A percentile compares a stretch with the other conserved stretches of the same genome.
These are phyloP conservation scores for Noctua comes DNA, from an alignment of 2,888 invertebrate species.

Conservation along the genomic window DNA sequence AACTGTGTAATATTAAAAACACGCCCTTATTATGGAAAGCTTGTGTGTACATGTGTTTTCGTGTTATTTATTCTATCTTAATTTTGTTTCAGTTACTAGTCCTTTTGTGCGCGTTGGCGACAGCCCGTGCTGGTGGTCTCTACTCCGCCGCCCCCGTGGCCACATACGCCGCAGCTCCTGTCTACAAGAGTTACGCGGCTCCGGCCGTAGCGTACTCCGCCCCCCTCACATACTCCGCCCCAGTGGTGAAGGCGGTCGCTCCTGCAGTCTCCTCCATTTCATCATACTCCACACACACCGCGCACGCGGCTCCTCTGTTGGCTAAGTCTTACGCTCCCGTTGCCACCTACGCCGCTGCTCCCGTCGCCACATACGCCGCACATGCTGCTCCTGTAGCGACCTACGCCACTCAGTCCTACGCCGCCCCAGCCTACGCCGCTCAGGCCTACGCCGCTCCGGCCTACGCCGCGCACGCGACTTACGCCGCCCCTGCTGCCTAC, in stretches of 20 bases:
- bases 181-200: constrained; percentile 75
- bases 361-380: constrained; percentile 73
- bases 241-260: constrained; percentile 80
- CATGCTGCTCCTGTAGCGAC: constrained; percentile 68
- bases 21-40: not conserved
- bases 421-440: constrained; percentile 74
- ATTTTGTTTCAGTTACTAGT: constrained; percentile 85
- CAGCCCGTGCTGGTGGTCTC: constrained; percentile 90
- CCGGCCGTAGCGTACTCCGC: constrained; percentile 72
- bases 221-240: constrained; percentile 76
- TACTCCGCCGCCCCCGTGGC: constrained; percentile 69
- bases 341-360: constrained; percentile 67
- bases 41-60: not conserved
- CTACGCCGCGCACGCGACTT: constrained; percentile 75
- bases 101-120: constrained; percentile 89
- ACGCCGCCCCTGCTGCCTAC: constrained; percentile 72
- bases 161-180: constrained; percentile 70
- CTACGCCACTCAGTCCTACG: constrained; percentile 75
- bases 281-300: constrained; percentile 76
- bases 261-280: constrained; percentile 79
- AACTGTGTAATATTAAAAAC: not conserved
- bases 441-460: constrained; percentile 74
- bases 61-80: constrained; percentile 8
- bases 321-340: constrained; percentile 84
- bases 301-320: constrained; percentile 70